Evolutionary conservation across 2,888 invertebrate species (phyloP), one percentile per base, ranked within the genome.

Genomic region (Embidobia sp.): DNA sequence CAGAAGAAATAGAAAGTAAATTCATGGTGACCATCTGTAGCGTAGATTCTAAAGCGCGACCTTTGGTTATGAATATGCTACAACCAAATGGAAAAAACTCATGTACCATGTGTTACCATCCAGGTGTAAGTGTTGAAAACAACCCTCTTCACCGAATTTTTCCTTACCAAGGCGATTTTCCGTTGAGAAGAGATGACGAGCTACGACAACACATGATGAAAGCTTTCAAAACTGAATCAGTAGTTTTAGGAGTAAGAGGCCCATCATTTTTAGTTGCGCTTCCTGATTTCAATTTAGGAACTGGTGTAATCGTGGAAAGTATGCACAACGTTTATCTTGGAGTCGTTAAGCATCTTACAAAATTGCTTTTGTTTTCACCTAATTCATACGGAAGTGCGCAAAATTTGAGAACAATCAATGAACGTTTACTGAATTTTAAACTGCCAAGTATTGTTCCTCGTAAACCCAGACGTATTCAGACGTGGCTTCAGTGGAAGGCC

Each of bases 231-330:
- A n/a, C n/a, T n/a, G n/a, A n/a, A n/a, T n/a, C n/a, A n/a, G n/a
- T n/a, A n/a, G n/a, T n/a, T n/a, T n/a, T n/a, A n/a, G n/a, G n/a
- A n/a, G n/a, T n/a, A n/a, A n/a, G n/a, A 15, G 49, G 49, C 6
- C 49, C 49, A 31, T 31, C 49, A 31, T 49, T 49, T 31, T 49
- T 49, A 11, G 49, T 49, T 10, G 15, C 16, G 5, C 7, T 49
- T 18, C 31, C 31, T 1, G 16, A 31, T 2, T 18, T 49, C 7
- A 11, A 49, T 18, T 49, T 49, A 31, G n/a, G 16, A 0, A 4
- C 3, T 3, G 31, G 49, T 6, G 31, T 49, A 6, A 7, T 31
- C 10, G 49, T 49, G 0, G 49, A 49, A 10, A 31, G 18, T 8
- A 49, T 49, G 49, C 49, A 49, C 18, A 31, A n/a, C n/a, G n/a